These are phyloP conservation scores for Cepaea hortensis DNA, from an alignment of 2,888 invertebrate genomes.

Conservation along the genomic window DNA sequence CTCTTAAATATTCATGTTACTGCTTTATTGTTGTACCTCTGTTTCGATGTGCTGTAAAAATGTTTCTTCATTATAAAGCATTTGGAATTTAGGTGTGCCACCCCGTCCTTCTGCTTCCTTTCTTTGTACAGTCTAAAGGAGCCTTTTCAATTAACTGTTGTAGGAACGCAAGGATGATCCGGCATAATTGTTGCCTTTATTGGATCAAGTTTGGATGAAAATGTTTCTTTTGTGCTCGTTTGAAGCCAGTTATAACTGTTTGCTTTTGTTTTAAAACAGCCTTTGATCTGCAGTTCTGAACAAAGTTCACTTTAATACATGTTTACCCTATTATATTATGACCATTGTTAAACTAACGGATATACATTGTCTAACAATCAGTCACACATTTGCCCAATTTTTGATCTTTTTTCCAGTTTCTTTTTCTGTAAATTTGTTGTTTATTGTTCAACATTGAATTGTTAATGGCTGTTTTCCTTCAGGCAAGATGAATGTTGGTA, in stretches of 20 bases:
- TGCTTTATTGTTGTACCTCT: slow-evolving; percentile 33
- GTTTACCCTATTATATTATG: not conserved
- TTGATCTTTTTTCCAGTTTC: not conserved
- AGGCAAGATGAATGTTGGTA: not conserved
- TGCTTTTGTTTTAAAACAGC: slow-evolving; percentile 21
- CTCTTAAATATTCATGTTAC: slow-evolving; percentile 15
- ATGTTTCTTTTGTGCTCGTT: slow-evolving; percentile 19
- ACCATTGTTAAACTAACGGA: not conserved
- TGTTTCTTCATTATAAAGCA: slow-evolving; percentile 23
- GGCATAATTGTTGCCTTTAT: not conserved
- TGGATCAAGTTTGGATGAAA: not conserved
- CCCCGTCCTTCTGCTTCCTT: not conserved
- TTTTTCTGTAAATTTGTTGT: not conserved
- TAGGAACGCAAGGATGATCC: not conserved
- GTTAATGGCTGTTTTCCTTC: slow-evolving; percentile 2
- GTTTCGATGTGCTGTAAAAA: slow-evolving; percentile 15
- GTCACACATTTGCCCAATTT: not conserved
- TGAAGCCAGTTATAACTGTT: not conserved
- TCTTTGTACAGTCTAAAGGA: not conserved
- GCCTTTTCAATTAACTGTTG: slow-evolving; percentile 3
- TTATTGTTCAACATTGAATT: not conserved
- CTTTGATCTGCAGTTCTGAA: slow-evolving; percentile 38
- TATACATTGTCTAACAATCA: slow-evolving; percentile 1
- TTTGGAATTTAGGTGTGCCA: slow-evolving; percentile 6
- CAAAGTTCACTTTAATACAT: slow-evolving; percentile 15